phyloP scores from a whole-genome alignment of 2,113 vertebrate species.

The Scophthalmus maximus region DNA sequence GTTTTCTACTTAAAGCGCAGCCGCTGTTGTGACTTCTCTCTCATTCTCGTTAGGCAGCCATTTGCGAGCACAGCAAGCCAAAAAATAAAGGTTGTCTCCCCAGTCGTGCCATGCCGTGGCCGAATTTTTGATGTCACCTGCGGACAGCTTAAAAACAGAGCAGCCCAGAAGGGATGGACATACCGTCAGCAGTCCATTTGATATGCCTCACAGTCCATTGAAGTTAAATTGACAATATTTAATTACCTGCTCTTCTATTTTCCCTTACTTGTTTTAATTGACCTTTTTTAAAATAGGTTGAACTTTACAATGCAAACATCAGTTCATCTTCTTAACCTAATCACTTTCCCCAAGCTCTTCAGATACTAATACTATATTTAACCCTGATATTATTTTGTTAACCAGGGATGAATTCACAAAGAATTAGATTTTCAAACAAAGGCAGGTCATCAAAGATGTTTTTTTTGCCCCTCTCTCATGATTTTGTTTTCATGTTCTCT shows the following conservation, averaged over 20 bases:
- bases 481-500: background rate
- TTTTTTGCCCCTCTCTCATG: background rate
- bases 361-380: slow-evolving; percentile 48
- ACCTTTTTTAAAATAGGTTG: slow-evolving; percentile 46
- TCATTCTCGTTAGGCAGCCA: slow-evolving; percentile 55
- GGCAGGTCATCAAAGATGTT: background rate
- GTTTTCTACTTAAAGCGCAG: slow-evolving; percentile 5
- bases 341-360: slow-evolving; percentile 9
- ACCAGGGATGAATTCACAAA: background rate
- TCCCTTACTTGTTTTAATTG: slow-evolving; percentile 17
- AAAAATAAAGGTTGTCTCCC: slow-evolving; percentile 47
- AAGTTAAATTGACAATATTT: slow-evolving; percentile 37
- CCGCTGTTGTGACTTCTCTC: slow-evolving; percentile 50
- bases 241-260: slow-evolving; percentile 34
- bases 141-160: slow-evolving; percentile 49
- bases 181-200: slow-evolving; percentile 57
- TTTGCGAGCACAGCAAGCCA: slow-evolving; percentile 34
- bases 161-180: slow-evolving; percentile 41
- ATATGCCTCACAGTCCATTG: slow-evolving; percentile 39
- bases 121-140: slow-evolving; percentile 46
- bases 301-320: slow-evolving; percentile 53
- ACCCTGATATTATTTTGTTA: slow-evolving; percentile 29
- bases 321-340: slow-evolving; percentile 18
- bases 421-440: slow-evolving; percentile 7
- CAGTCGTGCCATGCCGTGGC: slow-evolving; percentile 22